Evolutionary conservation across 2,888 invertebrate species (phyloP), one percentile per base, ranked within the genome.

Genomic region (Bedellia somnulentella): DNA sequence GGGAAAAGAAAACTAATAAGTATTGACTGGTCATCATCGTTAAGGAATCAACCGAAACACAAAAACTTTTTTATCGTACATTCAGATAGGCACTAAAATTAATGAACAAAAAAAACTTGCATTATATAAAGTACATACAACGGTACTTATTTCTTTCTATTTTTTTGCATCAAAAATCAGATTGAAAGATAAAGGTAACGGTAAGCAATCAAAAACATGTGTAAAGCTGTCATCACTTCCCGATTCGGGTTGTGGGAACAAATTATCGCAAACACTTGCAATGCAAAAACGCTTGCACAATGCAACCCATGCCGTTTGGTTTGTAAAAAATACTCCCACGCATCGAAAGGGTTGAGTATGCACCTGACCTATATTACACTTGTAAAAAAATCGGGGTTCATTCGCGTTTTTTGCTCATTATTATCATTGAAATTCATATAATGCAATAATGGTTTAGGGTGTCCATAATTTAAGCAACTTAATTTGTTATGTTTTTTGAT

Each of bases 331-430:
- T 40, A 62, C 75, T 73, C 75, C 75, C 73, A 75, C 73, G 71
- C 62, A 49, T 41, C 49, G 60, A 68, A 73, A 75, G 75, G 75
- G 75, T 75, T 75, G 59, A 59, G 44, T 52, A 55, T 66, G 58
- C 75, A 75, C 75, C 75, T 75, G 75, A 75, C 75, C 75, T 71
- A 75, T 63, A 73, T 75, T 70, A 58, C 44, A 48, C 46, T 56
- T 43, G 41, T 41, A 42, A 48, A 46, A 49, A 57, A 54, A 50
- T 45, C 45, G 5, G 39, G 54, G 55, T 62, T 70, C 59, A 61
- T 52, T 54, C 47, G 48, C 45, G 44, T 60, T 71, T 73, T 73
- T 71, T 68, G 60, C 62, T 57, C 53, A 57, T 59, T 61, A 60
- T 62, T 56, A 51, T 51, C 45, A 51, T 55, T 55, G 54, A 49